phyloP scores from a whole-genome alignment of 2,113 vertebrate genomes.

The Oncorhynchus nerka region DNA sequence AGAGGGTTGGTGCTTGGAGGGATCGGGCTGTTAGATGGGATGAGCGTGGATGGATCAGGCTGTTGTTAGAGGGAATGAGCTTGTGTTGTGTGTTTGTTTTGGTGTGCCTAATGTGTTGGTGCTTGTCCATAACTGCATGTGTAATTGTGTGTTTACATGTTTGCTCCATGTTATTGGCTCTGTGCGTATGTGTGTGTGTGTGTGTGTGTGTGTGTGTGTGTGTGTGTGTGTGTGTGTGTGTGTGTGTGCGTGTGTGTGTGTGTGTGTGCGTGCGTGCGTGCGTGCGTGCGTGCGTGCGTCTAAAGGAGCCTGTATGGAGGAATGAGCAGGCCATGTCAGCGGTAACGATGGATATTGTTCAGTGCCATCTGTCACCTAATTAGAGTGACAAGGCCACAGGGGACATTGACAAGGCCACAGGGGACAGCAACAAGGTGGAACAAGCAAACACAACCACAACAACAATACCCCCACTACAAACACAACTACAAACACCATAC shows the following conservation, averaged over 20 bases:
- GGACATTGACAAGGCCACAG: constrained; percentile 26
- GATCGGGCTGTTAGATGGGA: too few relatives aligned
- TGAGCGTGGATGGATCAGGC: too few relatives aligned
- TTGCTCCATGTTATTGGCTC: not conserved
- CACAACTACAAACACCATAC: too few relatives aligned
- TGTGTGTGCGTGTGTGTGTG: not conserved
- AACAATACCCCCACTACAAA: not conserved
- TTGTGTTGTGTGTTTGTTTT: not conserved
- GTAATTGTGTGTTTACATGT: not conserved
- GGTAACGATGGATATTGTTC: constrained; percentile 55
- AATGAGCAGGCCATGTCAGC: constrained; percentile 35
- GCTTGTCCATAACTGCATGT: not conserved
- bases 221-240: not conserved
- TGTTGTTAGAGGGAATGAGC: too few relatives aligned
- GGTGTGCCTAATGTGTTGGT: not conserved
- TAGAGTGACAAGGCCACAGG: constrained; percentile 56
- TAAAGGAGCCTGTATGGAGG: constrained; percentile 10
- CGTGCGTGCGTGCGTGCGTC: constrained; percentile 25
- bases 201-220: constrained; percentile 17
- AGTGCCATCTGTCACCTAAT: constrained; percentile 56
- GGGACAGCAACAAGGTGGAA: constrained; percentile 39
- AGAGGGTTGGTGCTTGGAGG: too few relatives aligned
- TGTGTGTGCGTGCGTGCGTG: not conserved
- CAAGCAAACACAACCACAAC: constrained; percentile 39
- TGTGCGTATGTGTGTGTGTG: not conserved